Percentiles rank a stretch among this genome's conserved stretches.
These are phyloP conservation scores for Pelecanus crispus DNA, from an alignment of 2,113 vertebrate species.

Conservation along the genomic window DNA sequence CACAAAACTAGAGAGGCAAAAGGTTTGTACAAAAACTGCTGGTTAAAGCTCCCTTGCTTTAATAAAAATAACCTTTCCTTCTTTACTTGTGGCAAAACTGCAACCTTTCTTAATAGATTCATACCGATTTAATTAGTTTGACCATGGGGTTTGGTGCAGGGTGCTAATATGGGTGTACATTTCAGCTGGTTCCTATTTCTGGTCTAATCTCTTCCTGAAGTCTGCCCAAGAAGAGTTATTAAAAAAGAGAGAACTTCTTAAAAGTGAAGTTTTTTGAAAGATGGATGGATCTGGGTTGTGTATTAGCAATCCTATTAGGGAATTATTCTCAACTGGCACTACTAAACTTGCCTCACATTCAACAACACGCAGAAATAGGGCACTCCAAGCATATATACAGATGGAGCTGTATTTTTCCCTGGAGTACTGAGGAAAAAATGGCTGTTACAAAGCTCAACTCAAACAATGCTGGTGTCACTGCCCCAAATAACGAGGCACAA, in stretches of 20 bases:
- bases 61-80: neutral
- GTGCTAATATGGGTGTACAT: neutral
- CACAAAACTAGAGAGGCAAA: neutral
- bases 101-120: neutral
- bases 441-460: neutral
- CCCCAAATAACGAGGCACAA: neutral
- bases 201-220: neutral
- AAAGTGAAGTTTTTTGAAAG: neutral
- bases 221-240: neutral
- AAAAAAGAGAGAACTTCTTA: neutral
- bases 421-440: neutral
- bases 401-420: neutral
- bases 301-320: neutral
- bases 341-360: slow-evolving; percentile 9
- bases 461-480: neutral
- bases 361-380: neutral
- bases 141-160: neutral
- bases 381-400: neutral
- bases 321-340: neutral
- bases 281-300: neutral
- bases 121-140: neutral
- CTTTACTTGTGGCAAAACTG: neutral
- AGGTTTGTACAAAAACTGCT: neutral
- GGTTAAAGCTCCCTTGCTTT: neutral
- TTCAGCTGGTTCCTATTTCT: neutral